Percentiles rank a stretch among this genome's conserved stretches.
Evolutionary conservation across 2,797 vertebrate species (phyloP).

Genomic region (Oreochromis mossambicus): DNA sequence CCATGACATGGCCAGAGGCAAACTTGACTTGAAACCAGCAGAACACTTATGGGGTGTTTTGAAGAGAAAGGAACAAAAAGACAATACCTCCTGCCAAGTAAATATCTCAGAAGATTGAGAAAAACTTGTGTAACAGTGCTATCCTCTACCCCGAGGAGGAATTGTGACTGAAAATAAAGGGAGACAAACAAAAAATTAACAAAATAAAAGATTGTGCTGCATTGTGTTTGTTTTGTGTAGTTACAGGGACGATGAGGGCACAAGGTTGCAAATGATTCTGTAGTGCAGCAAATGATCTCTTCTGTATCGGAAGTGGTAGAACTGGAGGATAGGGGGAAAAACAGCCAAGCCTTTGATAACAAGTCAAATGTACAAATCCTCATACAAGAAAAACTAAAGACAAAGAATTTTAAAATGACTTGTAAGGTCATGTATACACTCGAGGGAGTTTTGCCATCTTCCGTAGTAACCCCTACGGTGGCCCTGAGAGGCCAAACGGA

Average conservation of each 20-base stretch:
- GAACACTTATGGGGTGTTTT: background rate
- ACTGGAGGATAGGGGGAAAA: background rate
- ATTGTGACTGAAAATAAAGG: background rate
- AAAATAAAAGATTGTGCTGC: background rate
- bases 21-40: background rate
- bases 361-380: background rate
- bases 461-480: fast-evolving
- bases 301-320: background rate
- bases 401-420: background rate
- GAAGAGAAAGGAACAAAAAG: background rate
- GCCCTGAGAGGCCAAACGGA: background rate
- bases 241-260: background rate
- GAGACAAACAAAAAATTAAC: background rate
- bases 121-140: background rate
- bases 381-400: background rate
- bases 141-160: background rate
- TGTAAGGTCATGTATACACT: background rate
- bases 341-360: background rate
- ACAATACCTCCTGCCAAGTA: background rate
- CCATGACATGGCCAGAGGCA: background rate
- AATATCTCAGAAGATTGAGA: background rate
- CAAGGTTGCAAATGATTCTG: background rate
- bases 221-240: background rate
- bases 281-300: background rate
- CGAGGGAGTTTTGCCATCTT: background rate